Evolutionary conservation across 1,140 invertebrate species (phyloP), one percentile per base, ranked within the genome.

Genomic region (Frieseomelitta varia): DNA sequence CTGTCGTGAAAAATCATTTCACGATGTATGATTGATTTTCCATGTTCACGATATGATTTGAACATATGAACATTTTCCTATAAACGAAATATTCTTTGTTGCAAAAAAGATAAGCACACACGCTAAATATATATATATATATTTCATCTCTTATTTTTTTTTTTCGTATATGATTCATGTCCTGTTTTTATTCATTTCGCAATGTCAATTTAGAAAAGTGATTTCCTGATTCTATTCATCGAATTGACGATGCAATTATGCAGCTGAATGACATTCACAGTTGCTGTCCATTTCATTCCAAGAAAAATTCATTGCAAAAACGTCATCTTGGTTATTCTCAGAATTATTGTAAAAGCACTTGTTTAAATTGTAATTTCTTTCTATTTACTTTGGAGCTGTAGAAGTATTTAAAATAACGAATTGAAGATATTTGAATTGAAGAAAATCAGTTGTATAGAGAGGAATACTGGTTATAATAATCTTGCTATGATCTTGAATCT

Each of bases 241-340:
- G 77, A 84, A 76, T 77, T 90, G 84, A 88, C 88, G 90, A 87
- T 80, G 89, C 88, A 90, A 90, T 89, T 74, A 87, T 85, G 67
- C 58, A 79, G 27, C 21, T 27, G 55, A 87, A 87, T 71, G 58
- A 78, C 65, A 61, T 77, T 51, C 55, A 14, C 53, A 11, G 2
- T 58, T 63, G 21, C 55, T 47, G n/a, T 77, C 30, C 73, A 30
- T 77, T 56, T 53, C 15, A n/a, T 68, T 61, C n/a, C 14, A n/a
- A 1, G 55, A 72, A 73, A 51, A 30, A 51, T 73, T 61, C 11
- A 3, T 27, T 14, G 51, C 14, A 24, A 17, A 6, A 15, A 11
- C 24, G 6, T 27, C 51, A 24, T 58, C 68, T 15, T 1, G n/a
- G 14, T 19, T 39, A 39, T 47, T 47, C n/a, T 0, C 2, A 47